Conservation (phyloP, 2,113 vertebrate species). For the Columbina picui region DNA sequence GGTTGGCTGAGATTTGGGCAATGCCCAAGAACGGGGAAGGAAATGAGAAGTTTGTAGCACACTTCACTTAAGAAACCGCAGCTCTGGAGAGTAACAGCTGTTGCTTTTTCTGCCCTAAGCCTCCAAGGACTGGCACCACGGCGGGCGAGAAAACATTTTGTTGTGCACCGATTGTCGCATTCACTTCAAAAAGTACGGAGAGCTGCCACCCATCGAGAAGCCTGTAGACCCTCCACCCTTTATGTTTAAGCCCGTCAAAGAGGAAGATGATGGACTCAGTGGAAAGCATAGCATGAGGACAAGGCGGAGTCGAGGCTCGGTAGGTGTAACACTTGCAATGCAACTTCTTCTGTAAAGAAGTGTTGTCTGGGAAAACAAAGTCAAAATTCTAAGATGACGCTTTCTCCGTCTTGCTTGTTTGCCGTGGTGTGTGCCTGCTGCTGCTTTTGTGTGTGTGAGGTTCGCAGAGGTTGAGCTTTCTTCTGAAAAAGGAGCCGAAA, state of each 20-base stretch:
- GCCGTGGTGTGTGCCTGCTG: neutral
- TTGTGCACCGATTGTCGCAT: slow-evolving; percentile 97
- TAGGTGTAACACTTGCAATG: slow-evolving; percentile 46
- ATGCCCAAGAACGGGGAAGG: neutral
- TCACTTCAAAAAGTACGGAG: slow-evolving; percentile 99
- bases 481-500: neutral
- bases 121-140: slow-evolving; percentile 99
- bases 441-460: neutral
- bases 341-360: neutral
- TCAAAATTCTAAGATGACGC: rapidly evolving
- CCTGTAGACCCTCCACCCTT: slow-evolving; percentile 97
- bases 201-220: slow-evolving; percentile 98
- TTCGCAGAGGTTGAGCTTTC: neutral
- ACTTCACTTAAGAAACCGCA: neutral
- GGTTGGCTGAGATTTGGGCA: neutral
- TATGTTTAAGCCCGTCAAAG: slow-evolving; percentile 99
- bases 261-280: slow-evolving; percentile 97
- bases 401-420: neutral
- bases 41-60: neutral
- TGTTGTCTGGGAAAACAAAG: neutral
- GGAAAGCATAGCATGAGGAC: slow-evolving; percentile 99
- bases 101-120: slow-evolving; percentile 71
- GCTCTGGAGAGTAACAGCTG: neutral
- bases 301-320: slow-evolving; percentile 94
- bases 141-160: slow-evolving; percentile 95